Conservation (phyloP, 2,888 invertebrate genomes). For the Ganaspis brasiliensis region DNA sequence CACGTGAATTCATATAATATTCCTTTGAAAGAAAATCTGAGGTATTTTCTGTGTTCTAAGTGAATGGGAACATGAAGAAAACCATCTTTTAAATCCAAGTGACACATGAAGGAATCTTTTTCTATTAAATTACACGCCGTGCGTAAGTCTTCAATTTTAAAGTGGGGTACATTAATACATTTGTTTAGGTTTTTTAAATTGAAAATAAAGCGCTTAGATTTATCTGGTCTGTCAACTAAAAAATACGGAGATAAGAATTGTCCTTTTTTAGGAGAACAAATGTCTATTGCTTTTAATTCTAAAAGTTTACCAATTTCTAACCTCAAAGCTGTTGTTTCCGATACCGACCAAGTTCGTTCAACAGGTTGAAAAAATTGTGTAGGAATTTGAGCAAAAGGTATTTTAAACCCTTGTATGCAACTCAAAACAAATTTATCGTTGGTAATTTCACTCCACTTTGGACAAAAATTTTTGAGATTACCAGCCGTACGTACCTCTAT, state of each 20-base stretch:
- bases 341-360: not conserved
- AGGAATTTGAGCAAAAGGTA: not conserved
- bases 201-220: not conserved
- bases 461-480: not conserved
- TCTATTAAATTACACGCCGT: not conserved
- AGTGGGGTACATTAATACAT: not conserved
- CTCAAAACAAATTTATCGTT: not conserved
- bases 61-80: not conserved
- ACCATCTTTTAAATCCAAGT: conserved; percentile 6
- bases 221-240: not conserved
- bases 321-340: not conserved
- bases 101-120: not conserved
- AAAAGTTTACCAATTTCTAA: not conserved
- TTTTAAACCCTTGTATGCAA: conserved; percentile 9
- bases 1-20: conserved; percentile 5
- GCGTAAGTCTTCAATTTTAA: not conserved
- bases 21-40: not conserved
- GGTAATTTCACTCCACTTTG: not conserved
- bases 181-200: not conserved
- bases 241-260: not conserved
- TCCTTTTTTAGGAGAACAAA: not conserved
- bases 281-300: not conserved
- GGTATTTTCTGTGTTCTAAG: not conserved
- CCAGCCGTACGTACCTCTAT: conserved; percentile 10
- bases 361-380: not conserved